Conservation (phyloP, 2,797 vertebrate genomes). For the Danio albolineatus region DNA sequence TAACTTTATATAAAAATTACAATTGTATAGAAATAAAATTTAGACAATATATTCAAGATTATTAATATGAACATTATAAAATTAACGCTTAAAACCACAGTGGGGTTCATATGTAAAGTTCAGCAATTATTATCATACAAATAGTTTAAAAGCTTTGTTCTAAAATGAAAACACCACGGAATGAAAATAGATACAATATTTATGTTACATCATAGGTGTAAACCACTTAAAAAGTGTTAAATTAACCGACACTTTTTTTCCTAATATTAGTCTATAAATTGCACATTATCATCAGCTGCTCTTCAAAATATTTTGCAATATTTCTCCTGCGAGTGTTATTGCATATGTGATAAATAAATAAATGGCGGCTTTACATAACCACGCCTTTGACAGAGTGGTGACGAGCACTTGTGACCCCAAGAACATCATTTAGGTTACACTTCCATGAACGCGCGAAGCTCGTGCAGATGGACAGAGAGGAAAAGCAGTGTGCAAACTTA, state of each 20-base stretch:
- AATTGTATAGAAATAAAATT: neutral
- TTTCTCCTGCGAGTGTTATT: slow-evolving; percentile 52
- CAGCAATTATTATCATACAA: neutral
- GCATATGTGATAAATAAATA: slow-evolving; percentile 72
- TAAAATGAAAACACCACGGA: neutral
- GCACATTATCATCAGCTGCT: neutral
- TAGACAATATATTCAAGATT: neutral
- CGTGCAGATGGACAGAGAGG: slow-evolving; percentile 54
- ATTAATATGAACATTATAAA: too few relatives aligned
- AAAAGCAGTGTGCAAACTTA: slow-evolving; percentile 74
- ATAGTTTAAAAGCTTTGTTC: neutral
- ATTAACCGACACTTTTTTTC: neutral
- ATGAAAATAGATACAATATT: neutral
- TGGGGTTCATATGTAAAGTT: neutral
- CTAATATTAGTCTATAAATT: too few relatives aligned
- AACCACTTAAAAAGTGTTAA: neutral
- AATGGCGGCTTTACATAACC: slow-evolving; percentile 79
- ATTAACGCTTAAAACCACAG: neutral
- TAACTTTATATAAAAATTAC: neutral
- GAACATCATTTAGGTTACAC: slow-evolving; percentile 66
- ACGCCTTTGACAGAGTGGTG: slow-evolving; percentile 83
- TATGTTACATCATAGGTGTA: neutral
- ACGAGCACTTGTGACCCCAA: slow-evolving; percentile 84
- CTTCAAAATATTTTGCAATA: neutral
- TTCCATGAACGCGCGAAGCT: slow-evolving; percentile 54